Percentiles rank a stretch among this genome's conserved stretches.
These are phyloP conservation scores for Saccostrea echinata DNA, from an alignment of 1,140 invertebrate genomes.

Conservation along the genomic window DNA sequence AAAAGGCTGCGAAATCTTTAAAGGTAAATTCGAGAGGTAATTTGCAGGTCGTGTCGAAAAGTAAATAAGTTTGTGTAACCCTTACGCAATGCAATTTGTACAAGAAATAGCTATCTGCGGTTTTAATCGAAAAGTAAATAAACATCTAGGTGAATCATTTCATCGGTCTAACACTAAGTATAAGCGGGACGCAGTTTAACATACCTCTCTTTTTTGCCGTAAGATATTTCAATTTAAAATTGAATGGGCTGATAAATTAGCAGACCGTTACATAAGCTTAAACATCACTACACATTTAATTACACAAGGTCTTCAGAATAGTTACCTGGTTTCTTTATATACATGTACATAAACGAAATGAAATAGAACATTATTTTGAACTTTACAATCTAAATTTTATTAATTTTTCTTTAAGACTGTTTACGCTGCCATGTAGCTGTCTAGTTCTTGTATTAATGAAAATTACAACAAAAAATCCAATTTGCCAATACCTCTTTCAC, in stretches of 20 bases:
- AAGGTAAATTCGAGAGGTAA: constrained; percentile 26
- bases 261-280: constrained; percentile 17
- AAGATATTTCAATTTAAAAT: background rate
- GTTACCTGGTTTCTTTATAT: background rate
- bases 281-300: background rate
- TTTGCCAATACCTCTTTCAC: background rate
- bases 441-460: background rate
- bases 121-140: constrained; percentile 33
- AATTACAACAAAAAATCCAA: background rate
- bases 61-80: constrained; percentile 37
- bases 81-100: constrained; percentile 21
- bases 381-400: background rate
- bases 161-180: background rate
- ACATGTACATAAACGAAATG: background rate
- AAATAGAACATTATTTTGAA: background rate
- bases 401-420: background rate
- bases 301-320: background rate
- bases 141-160: constrained; percentile 33
- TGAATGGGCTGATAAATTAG: background rate
- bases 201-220: background rate
- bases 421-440: background rate
- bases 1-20: constrained; percentile 6
- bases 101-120: constrained; percentile 28
- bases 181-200: background rate
- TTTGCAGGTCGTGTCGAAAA: constrained; percentile 26